A percentile compares a stretch with the other conserved stretches of the same genome.
Evolutionary conservation across 2,113 vertebrate species (phyloP).

Genomic region (Calyptomena viridis): DNA sequence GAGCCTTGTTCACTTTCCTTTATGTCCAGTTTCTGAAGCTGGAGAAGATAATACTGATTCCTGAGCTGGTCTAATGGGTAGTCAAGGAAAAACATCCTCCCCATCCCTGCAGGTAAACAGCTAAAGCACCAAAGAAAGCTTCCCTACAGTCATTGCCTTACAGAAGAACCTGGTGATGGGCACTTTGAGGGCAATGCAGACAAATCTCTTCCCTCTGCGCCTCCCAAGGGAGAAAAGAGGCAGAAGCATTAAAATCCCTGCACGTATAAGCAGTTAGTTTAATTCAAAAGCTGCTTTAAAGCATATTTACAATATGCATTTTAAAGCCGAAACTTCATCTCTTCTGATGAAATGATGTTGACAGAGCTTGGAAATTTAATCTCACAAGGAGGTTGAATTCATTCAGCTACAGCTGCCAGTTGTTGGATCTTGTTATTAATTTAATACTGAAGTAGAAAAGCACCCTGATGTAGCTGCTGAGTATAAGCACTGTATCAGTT

Average conservation of each 20-base stretch:
- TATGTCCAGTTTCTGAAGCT: background rate
- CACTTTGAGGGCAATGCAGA: background rate
- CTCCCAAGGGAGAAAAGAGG: background rate
- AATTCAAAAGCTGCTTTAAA: background rate
- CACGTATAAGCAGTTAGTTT: background rate
- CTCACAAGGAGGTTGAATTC: background rate
- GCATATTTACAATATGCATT: background rate
- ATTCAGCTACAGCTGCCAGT: background rate
- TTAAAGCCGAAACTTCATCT: background rate
- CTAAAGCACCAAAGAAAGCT: background rate
- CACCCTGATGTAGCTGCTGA: background rate
- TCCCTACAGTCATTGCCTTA: background rate
- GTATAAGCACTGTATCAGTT: background rate
- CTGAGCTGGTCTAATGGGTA: accelerated
- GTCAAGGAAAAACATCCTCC: background rate
- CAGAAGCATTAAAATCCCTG: background rate
- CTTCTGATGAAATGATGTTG: background rate
- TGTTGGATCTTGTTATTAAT: background rate
- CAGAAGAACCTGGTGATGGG: background rate
- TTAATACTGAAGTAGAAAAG: background rate
- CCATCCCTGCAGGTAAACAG: background rate
- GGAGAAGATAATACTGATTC: background rate
- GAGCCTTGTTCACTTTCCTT: background rate
- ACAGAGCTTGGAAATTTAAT: constrained; percentile 23
- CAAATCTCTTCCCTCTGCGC: background rate